A percentile compares a stretch with the other conserved stretches of the same genome.
phyloP scores from a whole-genome alignment of 2,797 vertebrate species.

The Clarias fuscus region DNA sequence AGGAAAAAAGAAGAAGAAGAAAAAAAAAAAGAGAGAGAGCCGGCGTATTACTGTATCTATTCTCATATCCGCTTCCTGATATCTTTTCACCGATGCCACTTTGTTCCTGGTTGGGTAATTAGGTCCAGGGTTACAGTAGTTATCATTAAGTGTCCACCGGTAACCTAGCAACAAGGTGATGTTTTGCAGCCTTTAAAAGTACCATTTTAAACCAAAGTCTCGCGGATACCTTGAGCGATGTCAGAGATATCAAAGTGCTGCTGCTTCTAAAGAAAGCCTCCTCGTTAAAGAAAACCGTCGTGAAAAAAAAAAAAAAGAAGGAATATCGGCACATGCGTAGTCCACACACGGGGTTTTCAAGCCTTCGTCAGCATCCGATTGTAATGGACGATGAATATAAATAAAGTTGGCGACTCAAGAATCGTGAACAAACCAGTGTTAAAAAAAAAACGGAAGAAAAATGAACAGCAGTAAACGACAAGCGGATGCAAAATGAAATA shows the following conservation, averaged over 20 bases:
- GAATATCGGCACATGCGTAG: not conserved
- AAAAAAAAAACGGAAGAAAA: no score
- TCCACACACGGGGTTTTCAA: not conserved
- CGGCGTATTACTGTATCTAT: no score
- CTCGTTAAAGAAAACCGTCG: not conserved
- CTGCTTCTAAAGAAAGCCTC: not conserved
- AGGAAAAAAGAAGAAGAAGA: fast-evolving
- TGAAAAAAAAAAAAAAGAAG: not conserved
- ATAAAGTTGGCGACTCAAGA: conserved; percentile 18
- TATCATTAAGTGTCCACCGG: not conserved
- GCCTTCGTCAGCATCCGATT: no score
- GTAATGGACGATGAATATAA: not conserved
- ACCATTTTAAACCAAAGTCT: no score
- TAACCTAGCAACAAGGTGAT: not conserved
- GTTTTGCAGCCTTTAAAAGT: not conserved
- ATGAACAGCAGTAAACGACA: not conserved
- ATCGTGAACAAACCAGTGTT: conserved; percentile 13
- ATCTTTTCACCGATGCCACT: not conserved
- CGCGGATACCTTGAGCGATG: no score
- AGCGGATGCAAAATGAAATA: conserved; percentile 14
- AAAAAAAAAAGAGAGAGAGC: no score
- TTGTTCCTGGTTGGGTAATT: not conserved
- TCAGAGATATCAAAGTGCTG: no score
- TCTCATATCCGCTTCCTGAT: no score
- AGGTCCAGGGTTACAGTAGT: no score